Evolutionary conservation across 2,113 vertebrate genomes (phyloP).

Genomic region (Grus americana): DNA sequence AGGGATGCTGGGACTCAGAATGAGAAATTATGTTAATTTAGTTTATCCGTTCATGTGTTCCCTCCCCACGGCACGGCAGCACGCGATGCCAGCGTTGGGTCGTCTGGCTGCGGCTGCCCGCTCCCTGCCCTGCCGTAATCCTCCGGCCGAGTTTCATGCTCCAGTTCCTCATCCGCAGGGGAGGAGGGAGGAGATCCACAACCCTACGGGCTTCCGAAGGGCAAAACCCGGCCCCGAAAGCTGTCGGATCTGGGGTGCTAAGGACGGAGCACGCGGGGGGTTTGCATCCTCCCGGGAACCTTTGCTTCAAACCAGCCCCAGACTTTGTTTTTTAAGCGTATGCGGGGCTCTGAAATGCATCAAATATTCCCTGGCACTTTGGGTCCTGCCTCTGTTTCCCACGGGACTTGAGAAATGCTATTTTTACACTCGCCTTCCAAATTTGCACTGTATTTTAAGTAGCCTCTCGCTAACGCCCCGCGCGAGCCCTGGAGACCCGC

Average conservation of each 20-base stretch:
- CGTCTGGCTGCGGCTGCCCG: background rate
- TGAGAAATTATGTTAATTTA: background rate
- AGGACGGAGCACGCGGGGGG: background rate
- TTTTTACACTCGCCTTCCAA: background rate
- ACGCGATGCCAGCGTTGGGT: background rate
- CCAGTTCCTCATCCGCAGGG: conserved; percentile 22
- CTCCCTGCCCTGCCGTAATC: background rate
- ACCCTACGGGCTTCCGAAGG: background rate
- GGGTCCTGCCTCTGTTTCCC: background rate
- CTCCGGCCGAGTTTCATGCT: conserved; percentile 25
- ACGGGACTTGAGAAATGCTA: background rate
- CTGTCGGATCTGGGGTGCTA: background rate
- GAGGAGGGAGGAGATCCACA: background rate
- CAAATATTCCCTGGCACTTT: accelerated
- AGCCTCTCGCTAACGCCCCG: accelerated
- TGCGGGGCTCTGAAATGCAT: background rate
- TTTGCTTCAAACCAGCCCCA: background rate
- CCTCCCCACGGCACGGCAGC: background rate
- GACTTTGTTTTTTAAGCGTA: background rate
- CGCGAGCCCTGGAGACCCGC: background rate
- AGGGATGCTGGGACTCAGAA: background rate
- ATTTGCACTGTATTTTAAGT: background rate
- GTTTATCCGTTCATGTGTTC: background rate
- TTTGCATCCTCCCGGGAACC: background rate
- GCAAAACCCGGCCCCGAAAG: background rate